Base-by-base conservation (phyloP, 2,888 invertebrate species). In the Acrobasis repandana region DNA sequence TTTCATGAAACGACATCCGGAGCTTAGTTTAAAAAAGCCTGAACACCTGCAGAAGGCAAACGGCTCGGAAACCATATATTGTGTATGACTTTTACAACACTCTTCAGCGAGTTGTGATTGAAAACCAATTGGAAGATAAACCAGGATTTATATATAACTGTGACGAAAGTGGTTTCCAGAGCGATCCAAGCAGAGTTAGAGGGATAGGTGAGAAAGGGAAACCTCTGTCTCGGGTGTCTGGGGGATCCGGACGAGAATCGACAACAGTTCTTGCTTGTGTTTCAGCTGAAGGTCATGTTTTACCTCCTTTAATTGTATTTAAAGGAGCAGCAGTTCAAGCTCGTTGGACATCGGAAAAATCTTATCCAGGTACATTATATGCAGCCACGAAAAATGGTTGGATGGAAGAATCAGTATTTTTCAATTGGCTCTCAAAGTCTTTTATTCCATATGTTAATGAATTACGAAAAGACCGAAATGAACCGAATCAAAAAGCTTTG, bases 321-420 rank as follows among this genome's bases (percentile, higher is more conserved):
- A 60, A 60, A 60, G 60, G 60, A 47, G 46, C 46, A 28, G 47
- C 46, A 16, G 46, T 56, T 11, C 28, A 46, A 18, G 56, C 43
- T 20, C 10, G 46, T 11, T 60, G 60, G 60, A 36, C 36, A 20
- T 60, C 60, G 5, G 54, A 60, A 15, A 48, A 60, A 14, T 15
- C 54, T 34, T 60, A 54, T 57, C 61, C 61, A 16, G 56, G 61
- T 11, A 61, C 61, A 10, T 16, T 57, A 48, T 58, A 48, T 52
- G 57, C 18, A 51, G 61, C 61, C 0, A 52, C 61, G n/a, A 57
- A 61, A 34, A 61, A 61, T 34, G 58, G 52, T 10, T 61, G 52
- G 51, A 61, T 61, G 61, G 61, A 61, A 11, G 38, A 38, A 11
- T 14, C 11, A 11, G 11, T 11, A 14, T 38, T 38, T 11, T 14